Conservation (phyloP, 2,888 invertebrate species). For the Acanthosepion esculentum region DNA sequence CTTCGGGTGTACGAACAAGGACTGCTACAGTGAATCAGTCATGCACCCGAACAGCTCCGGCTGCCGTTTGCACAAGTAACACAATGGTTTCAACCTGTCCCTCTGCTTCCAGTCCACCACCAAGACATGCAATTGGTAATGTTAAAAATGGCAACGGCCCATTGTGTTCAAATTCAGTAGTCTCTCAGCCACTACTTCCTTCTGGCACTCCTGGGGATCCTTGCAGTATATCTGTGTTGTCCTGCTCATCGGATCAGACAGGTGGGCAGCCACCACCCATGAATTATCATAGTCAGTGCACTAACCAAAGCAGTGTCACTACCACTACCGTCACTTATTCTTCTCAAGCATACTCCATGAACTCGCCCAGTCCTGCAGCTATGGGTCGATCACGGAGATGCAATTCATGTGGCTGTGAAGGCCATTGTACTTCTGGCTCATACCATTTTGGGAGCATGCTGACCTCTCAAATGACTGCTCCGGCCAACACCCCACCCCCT, state of each 20-base stretch:
- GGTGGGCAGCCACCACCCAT: constrained; percentile 50
- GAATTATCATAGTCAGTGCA: constrained; percentile 46
- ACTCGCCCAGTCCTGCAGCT: constrained; percentile 51
- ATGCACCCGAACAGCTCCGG: constrained; percentile 33
- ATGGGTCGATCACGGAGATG: constrained; percentile 53
- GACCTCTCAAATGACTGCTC: constrained; percentile 45
- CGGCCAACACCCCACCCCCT: constrained; percentile 43
- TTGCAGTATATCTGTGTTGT: constrained; percentile 48
- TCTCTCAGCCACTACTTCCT: constrained; percentile 47
- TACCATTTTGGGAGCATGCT: constrained; percentile 45
- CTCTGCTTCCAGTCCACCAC: constrained; percentile 47
- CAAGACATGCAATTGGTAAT: constrained; percentile 34
- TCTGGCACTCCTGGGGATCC: constrained; percentile 47
- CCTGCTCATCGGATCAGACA: constrained; percentile 51
- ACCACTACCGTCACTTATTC: constrained; percentile 50
- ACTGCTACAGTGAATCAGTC: constrained; percentile 49
- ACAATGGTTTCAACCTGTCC: constrained; percentile 48
- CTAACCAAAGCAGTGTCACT: constrained; percentile 48
- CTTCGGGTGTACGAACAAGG: not conserved
- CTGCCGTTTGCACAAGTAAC: constrained; percentile 49
- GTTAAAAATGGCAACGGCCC: constrained; percentile 37
- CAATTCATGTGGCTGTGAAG: constrained; percentile 59
- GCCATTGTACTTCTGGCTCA: constrained; percentile 51
- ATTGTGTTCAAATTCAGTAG: constrained; percentile 34
- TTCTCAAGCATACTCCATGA: constrained; percentile 49